Base-by-base conservation (phyloP, 2,797 vertebrate species). In the Hybognathus amarus region DNA sequence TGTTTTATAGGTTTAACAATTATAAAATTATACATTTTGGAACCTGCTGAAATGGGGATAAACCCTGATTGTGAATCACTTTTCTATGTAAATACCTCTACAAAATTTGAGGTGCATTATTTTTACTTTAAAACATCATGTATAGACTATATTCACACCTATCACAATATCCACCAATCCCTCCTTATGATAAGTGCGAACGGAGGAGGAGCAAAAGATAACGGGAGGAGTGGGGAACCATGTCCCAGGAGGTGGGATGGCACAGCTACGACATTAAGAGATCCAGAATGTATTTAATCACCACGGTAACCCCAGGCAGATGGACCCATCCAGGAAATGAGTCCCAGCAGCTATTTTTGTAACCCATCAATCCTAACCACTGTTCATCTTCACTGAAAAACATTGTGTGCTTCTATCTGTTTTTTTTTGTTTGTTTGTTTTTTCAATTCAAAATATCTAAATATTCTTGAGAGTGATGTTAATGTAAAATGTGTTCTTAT, bases 241-340 rank as follows among this genome's bases (percentile, higher is more conserved):
- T 52, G 59, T 82, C 87, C 85, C 88, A 81, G 83, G 87, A 86
- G 79, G 67, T 82, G 69, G 75, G 20, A 77, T 59, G 82, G 71
- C 80, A 77, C 81, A 82, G 82, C 84, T 74, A 83, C 71, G 79
- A 86, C 79, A 88, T 82, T 81, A 89, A 86, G 87, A 89, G 87
- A 67, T 88, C 81, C 87, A 89, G 83, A 91, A 90, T 90, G 83
- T 83, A 88, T 91, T 91, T 88, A 92, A 91, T 93, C 89, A 92
- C 89, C 83, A 88, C 76, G 61, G 85, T 89, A 90, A 93, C 92
- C 91, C 47, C 63, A 86, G 88, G 91, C 92, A 94, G 92, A 92
- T 92, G 91, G 89, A 86, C 77, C 84, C 87, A 86, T 87, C 81
- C 83, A 90, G 83, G 73, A 92, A 92, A 93, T 91, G 88, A 89